Percentiles rank a stretch among this genome's conserved stretches.
Conservation (phyloP, 2,888 invertebrate genomes). For the Criorhina ranunculi region DNA sequence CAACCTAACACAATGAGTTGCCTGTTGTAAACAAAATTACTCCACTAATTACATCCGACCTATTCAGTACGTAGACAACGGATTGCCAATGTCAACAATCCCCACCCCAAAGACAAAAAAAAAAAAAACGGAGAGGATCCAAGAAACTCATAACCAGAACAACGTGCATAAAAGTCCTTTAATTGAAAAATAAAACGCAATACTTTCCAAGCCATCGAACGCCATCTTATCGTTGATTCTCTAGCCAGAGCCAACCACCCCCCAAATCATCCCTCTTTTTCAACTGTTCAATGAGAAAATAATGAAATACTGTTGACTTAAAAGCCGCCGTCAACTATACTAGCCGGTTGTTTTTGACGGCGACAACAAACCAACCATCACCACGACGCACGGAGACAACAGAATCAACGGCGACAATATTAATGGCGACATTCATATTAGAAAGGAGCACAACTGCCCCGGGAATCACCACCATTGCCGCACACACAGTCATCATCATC, state of each 20-base stretch:
- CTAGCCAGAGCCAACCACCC: background rate
- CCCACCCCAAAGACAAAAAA: conserved; percentile 16
- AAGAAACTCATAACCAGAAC: conserved; percentile 46
- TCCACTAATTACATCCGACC: conserved; percentile 41
- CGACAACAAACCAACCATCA: conserved; percentile 70
- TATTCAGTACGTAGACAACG: conserved; percentile 34
- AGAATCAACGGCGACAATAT: conserved; percentile 76
- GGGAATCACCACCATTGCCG: conserved; percentile 64
- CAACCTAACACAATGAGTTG: conserved; percentile 42
- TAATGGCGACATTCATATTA: conserved; percentile 77
- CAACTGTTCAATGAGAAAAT: conserved; percentile 65
- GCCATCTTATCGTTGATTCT: conserved; percentile 5
- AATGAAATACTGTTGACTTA: conserved; percentile 76
- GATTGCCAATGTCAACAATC: conserved; percentile 41
- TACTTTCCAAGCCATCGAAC: conserved; percentile 37
- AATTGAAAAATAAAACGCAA: conserved; percentile 67
- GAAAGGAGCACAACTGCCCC: conserved; percentile 73
- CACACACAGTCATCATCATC: conserved; percentile 49
- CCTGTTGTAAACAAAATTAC: conserved; percentile 43
- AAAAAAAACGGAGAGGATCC: background rate
- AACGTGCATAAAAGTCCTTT: conserved; percentile 53
- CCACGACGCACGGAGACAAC: conserved; percentile 70
- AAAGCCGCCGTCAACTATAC: conserved; percentile 73
- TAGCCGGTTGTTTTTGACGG: conserved; percentile 76
- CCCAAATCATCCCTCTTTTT: conserved; percentile 5